phyloP scores from a whole-genome alignment of 2,797 vertebrate genomes.

The Melanotaenia trifasciata region DNA sequence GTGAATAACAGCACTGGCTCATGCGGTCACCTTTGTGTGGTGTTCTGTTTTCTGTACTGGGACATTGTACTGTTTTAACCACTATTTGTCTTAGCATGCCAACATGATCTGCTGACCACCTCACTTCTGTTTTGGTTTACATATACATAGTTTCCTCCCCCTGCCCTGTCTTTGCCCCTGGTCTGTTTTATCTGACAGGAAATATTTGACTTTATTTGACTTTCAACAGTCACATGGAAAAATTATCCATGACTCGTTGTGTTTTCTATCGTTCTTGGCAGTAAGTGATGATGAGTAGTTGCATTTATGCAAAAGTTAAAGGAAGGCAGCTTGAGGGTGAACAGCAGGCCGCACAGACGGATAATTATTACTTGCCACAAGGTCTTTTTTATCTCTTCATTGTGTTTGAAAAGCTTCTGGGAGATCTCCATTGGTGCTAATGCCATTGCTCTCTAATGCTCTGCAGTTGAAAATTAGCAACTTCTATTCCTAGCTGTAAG shows the following conservation, averaged over 20 bases:
- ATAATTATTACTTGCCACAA: constrained; percentile 33
- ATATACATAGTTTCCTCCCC: constrained; percentile 15
- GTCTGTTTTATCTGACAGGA: constrained; percentile 42
- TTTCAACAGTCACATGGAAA: constrained; percentile 40
- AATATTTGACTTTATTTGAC: constrained; percentile 41
- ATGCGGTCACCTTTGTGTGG: constrained; percentile 29
- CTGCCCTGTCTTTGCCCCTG: constrained; percentile 15
- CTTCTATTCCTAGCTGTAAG: constrained; percentile 20
- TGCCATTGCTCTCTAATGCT: constrained; percentile 67
- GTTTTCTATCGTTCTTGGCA: constrained; percentile 10
- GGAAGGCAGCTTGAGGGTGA: constrained; percentile 38
- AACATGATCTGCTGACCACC: constrained; percentile 46
- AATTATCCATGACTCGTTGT: constrained; percentile 26
- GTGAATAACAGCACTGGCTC: constrained; percentile 9
- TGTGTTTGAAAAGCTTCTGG: constrained; percentile 33
- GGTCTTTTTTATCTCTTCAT: constrained; percentile 7
- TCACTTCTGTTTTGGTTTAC: constrained; percentile 36
- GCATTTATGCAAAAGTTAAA: constrained; percentile 23
- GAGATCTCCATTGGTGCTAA: constrained; percentile 33
- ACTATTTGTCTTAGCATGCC: constrained; percentile 52
- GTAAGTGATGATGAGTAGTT: constrained; percentile 7
- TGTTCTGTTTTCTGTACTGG: constrained; percentile 6
- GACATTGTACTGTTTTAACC: constrained; percentile 27
- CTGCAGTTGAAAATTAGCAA: constrained; percentile 51
- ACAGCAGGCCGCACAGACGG: constrained; percentile 24